Base-by-base conservation (phyloP, 2,888 invertebrate species). In the Caenorhabditis auriculariae region DNA sequence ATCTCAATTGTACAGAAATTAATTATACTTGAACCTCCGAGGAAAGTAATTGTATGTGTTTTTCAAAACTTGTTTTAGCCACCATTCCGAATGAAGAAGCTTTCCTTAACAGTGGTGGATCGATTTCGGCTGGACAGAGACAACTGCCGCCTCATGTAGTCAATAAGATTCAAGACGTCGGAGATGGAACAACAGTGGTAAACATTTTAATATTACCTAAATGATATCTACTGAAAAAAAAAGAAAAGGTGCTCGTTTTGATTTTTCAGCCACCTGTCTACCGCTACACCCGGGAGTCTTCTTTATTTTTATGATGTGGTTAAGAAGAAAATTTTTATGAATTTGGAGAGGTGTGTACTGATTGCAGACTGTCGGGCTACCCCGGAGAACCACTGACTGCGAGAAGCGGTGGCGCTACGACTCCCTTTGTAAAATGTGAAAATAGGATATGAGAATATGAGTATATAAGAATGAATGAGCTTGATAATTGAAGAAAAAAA, bases 91-190 rank as follows among this genome's bases (percentile, higher is more conserved):
- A 96, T 82, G 96, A 98, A 83, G 90, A 90, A 76, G 88, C 89
- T 70, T 96, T 94, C 0, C 83, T 96, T 68, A 93, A 93, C 82
- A 88, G 93, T 85, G 90, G 93, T 0, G 90, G 89, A 73, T 91
- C 93, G 77, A 90, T 92, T 2, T 60, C 72, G 26, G 74, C 77
- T 12, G 81, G 81, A 2, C 76, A 78, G 32, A 69, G 81, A 23
- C 76, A 91, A 67, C 85, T 94, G 75, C 95, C 95, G 5, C 88
- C 90, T 9, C 91, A 94, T 83, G 89, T 95, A 3, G 87, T 90
- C 0, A 94, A 93, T 83, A 88, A 90, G 46, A 84, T 68, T 32
- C 71, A 76, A 37, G 65, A 61, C n/a, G 56, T 66, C 24, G 78
- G 69, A 21, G 78, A 80, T 50, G 79, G 79, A 19, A 50, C 63